A percentile compares a stretch with the other conserved stretches of the same genome.
Evolutionary conservation across 1,140 invertebrate genomes (phyloP).

Genomic region (Papilio xuthus): DNA sequence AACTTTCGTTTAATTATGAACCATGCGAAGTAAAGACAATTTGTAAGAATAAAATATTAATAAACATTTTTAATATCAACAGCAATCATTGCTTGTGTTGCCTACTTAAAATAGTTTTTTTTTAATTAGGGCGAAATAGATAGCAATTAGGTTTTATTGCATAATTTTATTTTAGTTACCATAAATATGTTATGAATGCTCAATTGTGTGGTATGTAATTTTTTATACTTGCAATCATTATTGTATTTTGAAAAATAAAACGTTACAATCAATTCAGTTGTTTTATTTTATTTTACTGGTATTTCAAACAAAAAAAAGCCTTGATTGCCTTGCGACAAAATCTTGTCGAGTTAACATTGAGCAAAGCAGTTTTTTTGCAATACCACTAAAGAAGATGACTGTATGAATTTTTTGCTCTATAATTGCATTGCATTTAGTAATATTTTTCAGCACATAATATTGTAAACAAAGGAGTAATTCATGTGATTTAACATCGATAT

Average conservation of each 20-base stretch:
- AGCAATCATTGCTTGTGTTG: slow-evolving; percentile 6
- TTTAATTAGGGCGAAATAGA: neutral
- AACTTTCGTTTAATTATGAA: neutral
- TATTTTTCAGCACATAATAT: no score
- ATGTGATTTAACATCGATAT: no score
- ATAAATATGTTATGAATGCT: slow-evolving; percentile 30
- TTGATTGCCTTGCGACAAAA: neutral
- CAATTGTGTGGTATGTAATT: slow-evolving; percentile 20
- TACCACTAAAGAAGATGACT: no score
- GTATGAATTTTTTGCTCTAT: no score
- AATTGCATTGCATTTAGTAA: no score
- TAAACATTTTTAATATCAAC: neutral
- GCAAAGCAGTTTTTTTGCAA: no score
- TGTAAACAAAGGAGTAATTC: no score
- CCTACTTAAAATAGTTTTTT: neutral
- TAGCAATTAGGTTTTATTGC: slow-evolving; percentile 6
- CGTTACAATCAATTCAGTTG: neutral
- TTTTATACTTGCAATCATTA: slow-evolving; percentile 18
- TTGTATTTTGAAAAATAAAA: slow-evolving; percentile 12
- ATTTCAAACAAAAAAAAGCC: neutral
- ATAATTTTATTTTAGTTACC: slow-evolving; percentile 29
- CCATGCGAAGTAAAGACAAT: neutral
- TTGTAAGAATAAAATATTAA: neutral
- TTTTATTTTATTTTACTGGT: neutral
- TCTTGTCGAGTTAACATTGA: no score